Conservation (phyloP, 2,113 vertebrate species). For the Calidris pugnax region DNA sequence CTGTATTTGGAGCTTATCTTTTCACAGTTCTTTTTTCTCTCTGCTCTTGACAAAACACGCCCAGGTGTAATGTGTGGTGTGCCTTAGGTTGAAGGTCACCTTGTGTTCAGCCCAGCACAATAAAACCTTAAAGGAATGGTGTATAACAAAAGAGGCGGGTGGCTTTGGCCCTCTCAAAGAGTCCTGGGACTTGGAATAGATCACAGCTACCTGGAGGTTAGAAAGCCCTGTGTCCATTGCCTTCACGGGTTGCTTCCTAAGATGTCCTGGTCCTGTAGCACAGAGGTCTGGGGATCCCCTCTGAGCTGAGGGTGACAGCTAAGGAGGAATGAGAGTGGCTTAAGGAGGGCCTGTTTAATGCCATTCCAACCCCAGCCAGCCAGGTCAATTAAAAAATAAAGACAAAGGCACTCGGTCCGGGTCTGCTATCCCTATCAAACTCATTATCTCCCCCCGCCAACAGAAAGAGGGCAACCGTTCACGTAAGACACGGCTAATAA, state of each 20-base stretch:
- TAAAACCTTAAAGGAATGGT: not conserved
- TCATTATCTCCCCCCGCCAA: constrained; percentile 16
- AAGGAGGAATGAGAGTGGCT: not conserved
- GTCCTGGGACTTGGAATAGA: not conserved
- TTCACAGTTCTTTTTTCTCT: not conserved
- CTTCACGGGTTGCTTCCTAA: fast-evolving
- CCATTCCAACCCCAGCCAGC: not conserved
- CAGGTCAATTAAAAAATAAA: constrained; percentile 56
- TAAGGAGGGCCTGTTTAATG: not conserved
- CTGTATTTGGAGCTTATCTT: not conserved
- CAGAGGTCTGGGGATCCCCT: constrained; percentile 33
- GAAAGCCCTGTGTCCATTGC: not conserved
- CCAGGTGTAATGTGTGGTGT: not conserved
- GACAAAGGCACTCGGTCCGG: not conserved
- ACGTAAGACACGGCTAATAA: constrained; percentile 58
- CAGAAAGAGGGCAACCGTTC: constrained; percentile 48
- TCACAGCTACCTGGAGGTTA: not conserved
- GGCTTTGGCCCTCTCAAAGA: not conserved
- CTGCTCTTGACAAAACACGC: not conserved
- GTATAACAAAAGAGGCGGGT: not conserved
- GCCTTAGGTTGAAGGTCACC: constrained; percentile 13
- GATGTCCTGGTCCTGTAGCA: not conserved
- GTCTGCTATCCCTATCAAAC: not conserved
- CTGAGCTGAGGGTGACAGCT: not conserved
- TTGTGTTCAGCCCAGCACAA: not conserved